Base-by-base conservation (phyloP, 2,888 invertebrate species). In the Hirtodrosophila cameraria region DNA sequence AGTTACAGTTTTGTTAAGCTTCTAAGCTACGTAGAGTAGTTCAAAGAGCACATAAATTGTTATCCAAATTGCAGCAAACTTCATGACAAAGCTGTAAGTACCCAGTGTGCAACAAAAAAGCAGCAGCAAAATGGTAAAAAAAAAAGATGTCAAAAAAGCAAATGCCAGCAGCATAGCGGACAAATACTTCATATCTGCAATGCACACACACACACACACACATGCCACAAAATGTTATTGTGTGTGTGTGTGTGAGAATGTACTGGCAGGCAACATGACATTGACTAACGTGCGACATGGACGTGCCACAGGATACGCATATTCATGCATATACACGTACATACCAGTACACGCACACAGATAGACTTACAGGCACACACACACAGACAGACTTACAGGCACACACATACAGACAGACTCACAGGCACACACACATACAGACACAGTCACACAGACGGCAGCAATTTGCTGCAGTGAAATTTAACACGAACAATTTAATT, bases 401-500 rank as follows among this genome's bases (percentile, higher is more conserved):
- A 15, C 31, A 36, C 43, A 46, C 35, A 13, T 0, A 54, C 25
- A 55, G 7, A 11, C 20, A 41, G 25, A 33, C 8, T 13, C 27
- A 46, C 18, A 27, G 13, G 11, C 38, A 39, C 31, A 6, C 13
- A 42, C 49, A 45, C 43, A 27, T 4, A 8, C 27, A 58, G 31
- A 45, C 27, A 49, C 25, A 45, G 31, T 18, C 31, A 36, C 25
- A 5, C 25, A 35, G 33, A 28, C 38, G 18, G 48, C 55, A 59
- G 65, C 74, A 76, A 66, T 74, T 68, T 76, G 74, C 57, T 71
- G 80, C 75, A 76, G 58, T 71, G 65, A 70, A 82, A 80, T 70
- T 76, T 59, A 79, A 68, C 80, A 80, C 75, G 75, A 77, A 81
- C 84, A 83, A 83, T 81, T 81, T 81, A 75, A 83, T 81, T 81